phyloP scores from a whole-genome alignment of 2,797 vertebrate species.

The Bradypodion pumilum region DNA sequence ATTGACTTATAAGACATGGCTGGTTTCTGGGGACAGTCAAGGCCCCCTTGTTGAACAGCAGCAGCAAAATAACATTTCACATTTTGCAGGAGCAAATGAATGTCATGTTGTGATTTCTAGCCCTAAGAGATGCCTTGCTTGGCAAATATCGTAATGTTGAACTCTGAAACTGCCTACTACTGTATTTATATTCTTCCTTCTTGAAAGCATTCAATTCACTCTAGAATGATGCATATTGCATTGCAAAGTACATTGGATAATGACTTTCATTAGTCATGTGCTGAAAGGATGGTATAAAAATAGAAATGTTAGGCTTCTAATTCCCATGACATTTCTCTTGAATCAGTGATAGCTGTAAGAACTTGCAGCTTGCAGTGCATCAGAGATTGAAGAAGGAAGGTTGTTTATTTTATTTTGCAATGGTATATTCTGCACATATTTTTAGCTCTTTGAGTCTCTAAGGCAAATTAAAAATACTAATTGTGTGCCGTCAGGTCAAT shows the following conservation, averaged over 20 bases:
- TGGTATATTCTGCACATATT: background rate
- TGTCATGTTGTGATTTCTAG: background rate
- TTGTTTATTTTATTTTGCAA: background rate
- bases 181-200: background rate
- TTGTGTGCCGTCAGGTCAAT: no score
- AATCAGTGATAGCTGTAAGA: slow-evolving; percentile 16
- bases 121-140: background rate
- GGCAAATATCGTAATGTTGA: background rate
- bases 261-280: background rate
- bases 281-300: background rate
- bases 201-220: background rate
- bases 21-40: background rate
- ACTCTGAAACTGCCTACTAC: background rate
- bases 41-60: slow-evolving; percentile 4
- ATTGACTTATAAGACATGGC: slow-evolving; percentile 17
- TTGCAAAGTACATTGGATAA: background rate
- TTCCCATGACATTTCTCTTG: background rate
- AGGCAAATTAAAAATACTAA: background rate
- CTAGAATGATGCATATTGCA: background rate
- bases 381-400: background rate
- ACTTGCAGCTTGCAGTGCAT: background rate
- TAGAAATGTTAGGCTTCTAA: background rate
- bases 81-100: background rate
- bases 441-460: background rate
- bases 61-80: background rate